A percentile compares a stretch with the other conserved stretches of the same genome.
Evolutionary conservation across 1,140 invertebrate species (phyloP).

Genomic region (Trichoplusia ni): DNA sequence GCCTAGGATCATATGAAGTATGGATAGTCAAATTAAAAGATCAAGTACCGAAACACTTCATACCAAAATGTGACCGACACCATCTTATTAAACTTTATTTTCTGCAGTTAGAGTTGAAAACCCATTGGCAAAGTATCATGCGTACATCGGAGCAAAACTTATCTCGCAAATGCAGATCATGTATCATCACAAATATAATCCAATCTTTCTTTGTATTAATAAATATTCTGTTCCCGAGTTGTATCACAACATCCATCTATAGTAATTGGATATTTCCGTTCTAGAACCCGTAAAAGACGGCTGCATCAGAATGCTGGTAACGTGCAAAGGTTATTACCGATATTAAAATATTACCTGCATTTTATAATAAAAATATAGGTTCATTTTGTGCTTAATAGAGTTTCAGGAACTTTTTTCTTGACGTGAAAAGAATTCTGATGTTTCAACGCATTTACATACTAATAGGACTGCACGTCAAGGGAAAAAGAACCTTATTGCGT

Average conservation of each 20-base stretch:
- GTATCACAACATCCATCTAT: slow-evolving; percentile 2
- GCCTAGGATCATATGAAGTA: no score
- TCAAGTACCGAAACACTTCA: no score
- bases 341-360: not conserved
- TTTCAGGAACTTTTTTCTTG: no score
- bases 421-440: not conserved
- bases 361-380: not conserved
- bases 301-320: slow-evolving; percentile 6
- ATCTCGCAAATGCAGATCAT: not conserved
- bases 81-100: no score
- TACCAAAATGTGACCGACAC: no score
- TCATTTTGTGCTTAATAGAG: no score
- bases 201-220: not conserved
- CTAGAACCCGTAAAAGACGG: not conserved
- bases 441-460: not conserved
- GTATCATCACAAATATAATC: not conserved
- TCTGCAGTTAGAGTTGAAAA: no score
- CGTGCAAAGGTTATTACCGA: not conserved
- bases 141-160: no score
- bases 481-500: no score
- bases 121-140: no score
- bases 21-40: no score
- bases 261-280: slow-evolving; percentile 16
- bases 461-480: no score
- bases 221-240: not conserved